phyloP scores from a whole-genome alignment of 1,140 invertebrate genomes.

The Caenorhabditis remanei region DNA sequence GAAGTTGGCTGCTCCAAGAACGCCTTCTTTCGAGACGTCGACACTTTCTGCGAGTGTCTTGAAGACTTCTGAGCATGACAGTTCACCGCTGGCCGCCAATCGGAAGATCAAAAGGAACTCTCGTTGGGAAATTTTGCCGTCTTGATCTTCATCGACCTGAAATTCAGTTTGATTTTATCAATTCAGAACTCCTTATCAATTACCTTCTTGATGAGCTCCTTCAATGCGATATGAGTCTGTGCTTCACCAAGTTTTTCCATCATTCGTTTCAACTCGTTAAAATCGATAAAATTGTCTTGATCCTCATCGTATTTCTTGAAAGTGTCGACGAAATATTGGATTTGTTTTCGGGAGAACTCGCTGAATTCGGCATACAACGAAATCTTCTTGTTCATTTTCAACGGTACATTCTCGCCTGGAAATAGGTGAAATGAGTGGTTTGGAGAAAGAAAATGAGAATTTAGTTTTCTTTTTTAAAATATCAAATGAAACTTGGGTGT shows the following conservation, averaged over 20 bases:
- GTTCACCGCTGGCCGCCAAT: slow-evolving; percentile 62
- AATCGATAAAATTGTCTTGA: slow-evolving; percentile 59
- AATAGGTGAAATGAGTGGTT: neutral
- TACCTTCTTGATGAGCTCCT: slow-evolving; percentile 62
- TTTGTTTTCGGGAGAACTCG: slow-evolving; percentile 62
- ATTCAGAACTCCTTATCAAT: neutral
- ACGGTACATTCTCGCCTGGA: slow-evolving; percentile 61
- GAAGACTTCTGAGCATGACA: slow-evolving; percentile 62
- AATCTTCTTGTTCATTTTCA: slow-evolving; percentile 57
- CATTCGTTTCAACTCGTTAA: slow-evolving; percentile 65
- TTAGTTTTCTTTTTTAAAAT: neutral
- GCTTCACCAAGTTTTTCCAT: slow-evolving; percentile 64
- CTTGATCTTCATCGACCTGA: slow-evolving; percentile 62
- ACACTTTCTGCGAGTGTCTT: slow-evolving; percentile 60
- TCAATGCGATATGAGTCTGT: slow-evolving; percentile 64
- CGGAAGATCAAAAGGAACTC: slow-evolving; percentile 64
- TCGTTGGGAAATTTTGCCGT: slow-evolving; percentile 60
- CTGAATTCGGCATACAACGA: slow-evolving; percentile 61
- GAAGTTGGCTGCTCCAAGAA: slow-evolving; percentile 62
- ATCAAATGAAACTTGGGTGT: neutral
- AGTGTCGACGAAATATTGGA: slow-evolving; percentile 62
- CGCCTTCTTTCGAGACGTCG: slow-evolving; percentile 64
- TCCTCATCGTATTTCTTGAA: slow-evolving; percentile 67
- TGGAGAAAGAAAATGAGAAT: neutral
- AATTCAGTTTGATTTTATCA: neutral